A percentile compares a stretch with the other conserved stretches of the same genome.
Conservation (phyloP, 2,888 invertebrate genomes). For the Ligdia adustata region DNA sequence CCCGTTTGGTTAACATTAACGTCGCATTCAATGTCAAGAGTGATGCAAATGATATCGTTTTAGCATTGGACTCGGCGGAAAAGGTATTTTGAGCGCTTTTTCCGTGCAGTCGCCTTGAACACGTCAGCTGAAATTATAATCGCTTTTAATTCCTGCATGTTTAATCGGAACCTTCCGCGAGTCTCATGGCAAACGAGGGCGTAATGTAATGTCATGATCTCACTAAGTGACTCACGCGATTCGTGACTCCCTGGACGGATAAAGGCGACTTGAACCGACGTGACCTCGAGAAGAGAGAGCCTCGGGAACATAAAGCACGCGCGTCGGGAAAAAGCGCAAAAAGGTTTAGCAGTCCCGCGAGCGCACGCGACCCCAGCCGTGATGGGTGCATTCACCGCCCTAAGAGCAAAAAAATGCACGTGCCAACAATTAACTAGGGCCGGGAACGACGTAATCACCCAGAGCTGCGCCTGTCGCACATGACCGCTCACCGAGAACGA, state of each 20-base stretch:
- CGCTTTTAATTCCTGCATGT: constrained; percentile 40
- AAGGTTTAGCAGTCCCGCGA: constrained; percentile 55
- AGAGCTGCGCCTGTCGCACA: constrained; percentile 51
- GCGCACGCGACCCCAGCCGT: constrained; percentile 60
- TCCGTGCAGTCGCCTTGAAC: constrained; percentile 45
- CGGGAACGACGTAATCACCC: constrained; percentile 53
- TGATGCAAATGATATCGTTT: constrained; percentile 45
- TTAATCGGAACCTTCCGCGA: constrained; percentile 30
- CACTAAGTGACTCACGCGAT: constrained; percentile 63
- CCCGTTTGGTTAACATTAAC: constrained; percentile 35
- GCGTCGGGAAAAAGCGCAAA: constrained; percentile 62
- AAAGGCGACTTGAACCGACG: constrained; percentile 62
- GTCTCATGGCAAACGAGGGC: constrained; percentile 56
- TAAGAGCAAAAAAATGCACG: constrained; percentile 68
- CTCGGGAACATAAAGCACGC: constrained; percentile 63
- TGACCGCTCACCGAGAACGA: constrained; percentile 68
- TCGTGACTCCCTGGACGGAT: constrained; percentile 59
- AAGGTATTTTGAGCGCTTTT: constrained; percentile 44
- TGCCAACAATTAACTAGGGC: constrained; percentile 76
- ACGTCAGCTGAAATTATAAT: constrained; percentile 38
- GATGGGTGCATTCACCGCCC: constrained; percentile 65
- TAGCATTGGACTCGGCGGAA: constrained; percentile 46
- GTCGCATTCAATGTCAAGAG: constrained; percentile 49
- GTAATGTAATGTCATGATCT: constrained; percentile 67
- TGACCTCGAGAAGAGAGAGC: too few species aligned